phyloP scores from a whole-genome alignment of 2,888 invertebrate genomes.

The Hoplodrina blanda region DNA sequence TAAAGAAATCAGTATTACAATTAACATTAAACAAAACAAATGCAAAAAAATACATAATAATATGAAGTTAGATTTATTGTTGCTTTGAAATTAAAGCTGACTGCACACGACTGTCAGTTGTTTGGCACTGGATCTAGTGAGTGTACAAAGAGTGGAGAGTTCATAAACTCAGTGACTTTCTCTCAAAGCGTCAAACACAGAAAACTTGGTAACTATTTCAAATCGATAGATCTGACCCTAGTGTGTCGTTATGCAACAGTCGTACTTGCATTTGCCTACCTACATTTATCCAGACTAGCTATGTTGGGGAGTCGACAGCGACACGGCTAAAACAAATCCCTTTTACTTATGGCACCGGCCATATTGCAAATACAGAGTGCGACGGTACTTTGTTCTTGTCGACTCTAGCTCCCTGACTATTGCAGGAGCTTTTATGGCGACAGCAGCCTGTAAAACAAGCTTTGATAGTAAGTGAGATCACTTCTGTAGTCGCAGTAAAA shows the following conservation, averaged over 20 bases:
- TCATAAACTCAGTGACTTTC: background rate
- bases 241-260: constrained; percentile 16
- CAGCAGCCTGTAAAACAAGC: constrained; percentile 26
- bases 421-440: constrained; percentile 25
- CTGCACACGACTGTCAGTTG: background rate
- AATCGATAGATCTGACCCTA: constrained; percentile 13
- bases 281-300: constrained; percentile 12
- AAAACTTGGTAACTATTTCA: constrained; percentile 4
- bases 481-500: background rate
- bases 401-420: constrained; percentile 20
- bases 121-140: background rate
- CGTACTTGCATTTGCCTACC: background rate
- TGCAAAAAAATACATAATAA: too few species aligned
- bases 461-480: constrained; percentile 3
- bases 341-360: constrained; percentile 32
- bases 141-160: background rate
- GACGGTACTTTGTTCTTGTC: constrained; percentile 44
- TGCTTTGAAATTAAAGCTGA: too few species aligned
- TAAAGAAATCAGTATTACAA: too few species aligned
- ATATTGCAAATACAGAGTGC: constrained; percentile 49
- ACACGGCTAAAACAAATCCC: constrained; percentile 38
- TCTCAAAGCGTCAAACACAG: background rate
- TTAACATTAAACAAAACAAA: too few species aligned
- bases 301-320: background rate
- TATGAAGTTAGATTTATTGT: too few species aligned